Base-by-base conservation (phyloP, 2,797 vertebrate species). In the Acestrorhynchus altus region DNA sequence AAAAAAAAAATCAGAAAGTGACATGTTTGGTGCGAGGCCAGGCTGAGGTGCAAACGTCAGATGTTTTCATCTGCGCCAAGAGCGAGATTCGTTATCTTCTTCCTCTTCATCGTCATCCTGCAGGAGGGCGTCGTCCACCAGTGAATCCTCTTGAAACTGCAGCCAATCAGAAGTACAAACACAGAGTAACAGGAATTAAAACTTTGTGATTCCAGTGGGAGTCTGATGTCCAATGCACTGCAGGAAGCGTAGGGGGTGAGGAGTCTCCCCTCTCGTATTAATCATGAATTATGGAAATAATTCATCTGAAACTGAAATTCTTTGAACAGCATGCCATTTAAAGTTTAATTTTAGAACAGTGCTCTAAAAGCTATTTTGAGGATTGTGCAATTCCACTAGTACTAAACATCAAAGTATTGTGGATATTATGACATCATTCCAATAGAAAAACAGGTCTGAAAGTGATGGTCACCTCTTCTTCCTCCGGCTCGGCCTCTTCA, bases 21-120 rank as follows among this genome's bases (percentile, higher is more conserved):
- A 26, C 10, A 77, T 4, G 66, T 26, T 51, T 0, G 68, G 64
- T 11, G 26, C 12, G 46, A 24, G 31, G 79, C 46, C 86, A 39
- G 39, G 79, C 24, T 86, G 18, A 13, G 54, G 49, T 31, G 42
- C 49, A 35, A 1, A 20, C 20, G 15, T 20, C 39, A 60, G 79
- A 46, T 40, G 18, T 81, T 83, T 96, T 98, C 95, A 99, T 99
- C 98, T 98, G 88, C 98, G 95, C 97, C 98, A 99, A 1, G 97
- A 93, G 80, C 97, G 97, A 76, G 97, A 94, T 90, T 99, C 96
- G 44, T 98, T 98, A 88, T 98, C 97, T 0, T 99, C 98, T 42
- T 99, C 98, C 77, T 98, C 97, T 87, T 99, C 98, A 61, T 99
- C 98, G 28, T 99, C 98, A 26, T 99, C 97, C 91, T 98, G 96